Conservation (phyloP, 2,888 invertebrate species). For the Platycheirus rosarum region DNA sequence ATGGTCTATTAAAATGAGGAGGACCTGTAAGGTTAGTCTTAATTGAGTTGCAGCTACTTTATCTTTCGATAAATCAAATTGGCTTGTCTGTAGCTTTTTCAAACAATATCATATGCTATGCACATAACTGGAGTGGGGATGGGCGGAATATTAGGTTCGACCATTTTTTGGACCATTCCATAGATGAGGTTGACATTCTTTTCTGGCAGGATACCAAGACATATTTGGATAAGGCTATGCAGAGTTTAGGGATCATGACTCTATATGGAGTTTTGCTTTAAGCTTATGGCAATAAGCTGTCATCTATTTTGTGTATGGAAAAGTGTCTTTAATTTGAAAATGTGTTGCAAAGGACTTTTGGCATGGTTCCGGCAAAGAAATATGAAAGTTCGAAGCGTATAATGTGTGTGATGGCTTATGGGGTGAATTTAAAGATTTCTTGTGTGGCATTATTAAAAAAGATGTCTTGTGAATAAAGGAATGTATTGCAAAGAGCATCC, state of each 20-base stretch:
- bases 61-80: slow-evolving; percentile 61
- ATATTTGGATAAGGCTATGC: slow-evolving; percentile 49
- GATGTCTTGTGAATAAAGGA: slow-evolving; percentile 1
- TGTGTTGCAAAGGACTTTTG: slow-evolving; percentile 63
- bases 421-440: neutral
- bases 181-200: slow-evolving; percentile 25
- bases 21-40: slow-evolving; percentile 31
- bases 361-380: slow-evolving; percentile 54
- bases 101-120: too few species aligned
- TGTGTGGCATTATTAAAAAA: slow-evolving; percentile 1
- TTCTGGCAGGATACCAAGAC: slow-evolving; percentile 58
- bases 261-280: slow-evolving; percentile 43
- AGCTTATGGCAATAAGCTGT: slow-evolving; percentile 64
- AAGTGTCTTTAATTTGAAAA: slow-evolving; percentile 67
- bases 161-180: slow-evolving; percentile 22
- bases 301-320: slow-evolving; percentile 51
- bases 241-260: slow-evolving; percentile 27
- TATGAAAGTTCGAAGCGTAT: slow-evolving; percentile 18
- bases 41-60: slow-evolving; percentile 64
- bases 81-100: neutral
- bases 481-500: neutral
- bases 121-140: too few species aligned
- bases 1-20: slow-evolving; percentile 25
- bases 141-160: slow-evolving; percentile 13
- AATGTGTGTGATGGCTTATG: slow-evolving; percentile 2